These are phyloP conservation scores for Ictalurus furcatus DNA, from an alignment of 2,113 vertebrate species.

Conservation along the genomic window DNA sequence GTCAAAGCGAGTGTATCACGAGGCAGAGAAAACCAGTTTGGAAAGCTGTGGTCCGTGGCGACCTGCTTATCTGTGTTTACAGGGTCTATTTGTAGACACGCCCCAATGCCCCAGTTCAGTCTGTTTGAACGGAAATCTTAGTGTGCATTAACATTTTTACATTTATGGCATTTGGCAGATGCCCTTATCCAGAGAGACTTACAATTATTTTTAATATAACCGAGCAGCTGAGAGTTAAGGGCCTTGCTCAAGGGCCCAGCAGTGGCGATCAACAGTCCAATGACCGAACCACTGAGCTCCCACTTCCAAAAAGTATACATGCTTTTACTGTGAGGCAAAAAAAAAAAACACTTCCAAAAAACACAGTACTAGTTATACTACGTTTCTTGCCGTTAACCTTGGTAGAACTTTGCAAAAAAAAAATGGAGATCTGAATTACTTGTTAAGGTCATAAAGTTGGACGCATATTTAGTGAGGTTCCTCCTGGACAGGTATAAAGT, in stretches of 20 bases:
- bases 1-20: neutral
- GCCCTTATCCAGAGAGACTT: no score
- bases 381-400: neutral
- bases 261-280: no score
- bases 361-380: no score
- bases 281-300: no score
- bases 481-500: no score
- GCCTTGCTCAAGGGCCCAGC: no score
- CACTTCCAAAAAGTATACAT: neutral
- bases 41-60: neutral
- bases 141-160: no score
- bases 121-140: neutral
- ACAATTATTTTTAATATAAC: no score
- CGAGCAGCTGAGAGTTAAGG: no score
- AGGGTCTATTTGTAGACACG: neutral
- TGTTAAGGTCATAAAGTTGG: neutral
- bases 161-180: no score
- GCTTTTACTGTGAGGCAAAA: neutral
- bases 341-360: no score
- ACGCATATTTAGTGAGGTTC: neutral
- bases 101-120: neutral
- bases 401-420: neutral
- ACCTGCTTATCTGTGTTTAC: neutral
- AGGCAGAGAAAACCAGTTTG: neutral
- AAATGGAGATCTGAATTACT: neutral